Conservation (phyloP, 2,113 vertebrate species). For the Tragelaphus strepsiceros region DNA sequence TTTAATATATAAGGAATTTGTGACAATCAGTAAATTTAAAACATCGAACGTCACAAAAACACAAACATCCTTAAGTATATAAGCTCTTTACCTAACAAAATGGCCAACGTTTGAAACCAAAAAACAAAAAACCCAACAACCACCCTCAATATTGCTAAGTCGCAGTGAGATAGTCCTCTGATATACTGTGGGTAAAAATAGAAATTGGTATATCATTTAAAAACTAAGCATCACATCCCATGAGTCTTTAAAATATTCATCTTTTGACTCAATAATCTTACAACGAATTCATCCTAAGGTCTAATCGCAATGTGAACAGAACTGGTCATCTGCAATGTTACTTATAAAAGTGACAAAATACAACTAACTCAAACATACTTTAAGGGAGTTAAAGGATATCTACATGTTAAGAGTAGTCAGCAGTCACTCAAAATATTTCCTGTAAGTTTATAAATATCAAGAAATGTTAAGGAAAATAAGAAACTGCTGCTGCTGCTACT, state of each 20-base stretch:
- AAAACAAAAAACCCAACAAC: background rate
- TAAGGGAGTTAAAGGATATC: background rate
- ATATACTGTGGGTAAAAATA: background rate
- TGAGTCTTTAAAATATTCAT: background rate
- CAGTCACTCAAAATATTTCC: slow-evolving; percentile 1
- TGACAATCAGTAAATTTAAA: background rate
- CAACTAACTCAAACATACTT: background rate
- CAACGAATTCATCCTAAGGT: background rate
- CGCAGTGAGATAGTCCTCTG: background rate
- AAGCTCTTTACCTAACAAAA: background rate
- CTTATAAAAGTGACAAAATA: background rate
- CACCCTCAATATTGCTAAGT: background rate
- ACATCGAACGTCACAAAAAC: background rate
- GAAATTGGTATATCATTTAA: background rate
- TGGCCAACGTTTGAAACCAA: background rate
- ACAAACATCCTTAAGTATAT: background rate
- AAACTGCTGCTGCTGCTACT: no score
- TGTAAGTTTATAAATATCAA: background rate
- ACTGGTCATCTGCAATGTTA: background rate
- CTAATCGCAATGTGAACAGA: background rate
- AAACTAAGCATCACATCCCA: background rate
- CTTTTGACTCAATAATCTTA: background rate
- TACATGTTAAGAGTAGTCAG: background rate
- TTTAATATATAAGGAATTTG: background rate
- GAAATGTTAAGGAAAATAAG: background rate